Conservation (phyloP, 1,140 invertebrate species). For the Patella vulgata region DNA sequence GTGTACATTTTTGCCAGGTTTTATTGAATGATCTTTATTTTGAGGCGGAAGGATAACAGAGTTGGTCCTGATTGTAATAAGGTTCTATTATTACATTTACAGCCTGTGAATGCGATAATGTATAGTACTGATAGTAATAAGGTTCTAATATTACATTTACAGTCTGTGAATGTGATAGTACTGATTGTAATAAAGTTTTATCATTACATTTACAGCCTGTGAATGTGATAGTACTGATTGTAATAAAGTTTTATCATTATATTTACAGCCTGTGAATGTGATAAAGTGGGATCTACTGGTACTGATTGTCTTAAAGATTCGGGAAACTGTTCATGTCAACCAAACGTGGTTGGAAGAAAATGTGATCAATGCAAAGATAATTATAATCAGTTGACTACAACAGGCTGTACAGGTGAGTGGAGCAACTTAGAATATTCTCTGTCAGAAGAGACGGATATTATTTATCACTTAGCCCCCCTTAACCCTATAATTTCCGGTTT, state of each 20-base stretch:
- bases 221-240: conserved; percentile 82
- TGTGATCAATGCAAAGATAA: conserved; percentile 89
- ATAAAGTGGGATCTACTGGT: conserved; percentile 78
- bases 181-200: too few species aligned
- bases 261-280: conserved; percentile 84
- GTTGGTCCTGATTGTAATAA: conserved; percentile 76
- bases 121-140: too few species aligned
- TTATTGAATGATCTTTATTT: too few species aligned
- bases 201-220: conserved; percentile 71
- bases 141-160: too few species aligned
- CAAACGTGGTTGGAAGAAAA: conserved; percentile 87
- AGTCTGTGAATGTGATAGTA: too few species aligned
- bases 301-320: conserved; percentile 72
- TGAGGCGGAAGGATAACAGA: too few species aligned
- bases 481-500: neutral
- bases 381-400: conserved; percentile 6
- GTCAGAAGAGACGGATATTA: too few species aligned
- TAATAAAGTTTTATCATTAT: too few species aligned
- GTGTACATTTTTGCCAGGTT: too few species aligned
- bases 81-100: too few species aligned
- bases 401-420: conserved; percentile 5
- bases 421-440: neutral
- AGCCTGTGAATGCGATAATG: too few species aligned
- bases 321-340: conserved; percentile 89
- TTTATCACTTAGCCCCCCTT: neutral